Conservation (phyloP, 2,888 invertebrate species). For the Drosophila percnosoma region DNA sequence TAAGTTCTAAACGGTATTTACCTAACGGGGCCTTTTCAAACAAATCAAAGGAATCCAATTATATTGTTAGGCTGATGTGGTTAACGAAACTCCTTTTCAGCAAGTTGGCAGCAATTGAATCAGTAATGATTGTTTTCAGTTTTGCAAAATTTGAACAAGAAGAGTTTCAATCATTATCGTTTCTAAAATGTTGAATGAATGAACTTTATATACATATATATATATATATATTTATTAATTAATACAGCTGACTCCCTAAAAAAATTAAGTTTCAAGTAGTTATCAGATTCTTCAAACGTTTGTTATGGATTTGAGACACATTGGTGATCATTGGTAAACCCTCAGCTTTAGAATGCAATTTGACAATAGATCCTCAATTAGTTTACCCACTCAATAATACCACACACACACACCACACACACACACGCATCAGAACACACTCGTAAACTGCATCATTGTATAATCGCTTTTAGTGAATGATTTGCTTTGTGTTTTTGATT, state of each 20-base stretch:
- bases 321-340: background rate
- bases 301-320: background rate
- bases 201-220: too few relatives aligned
- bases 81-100: background rate
- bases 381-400: background rate
- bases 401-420: background rate
- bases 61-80: background rate
- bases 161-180: background rate
- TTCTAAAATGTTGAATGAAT: background rate
- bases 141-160: background rate
- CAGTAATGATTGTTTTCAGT: background rate
- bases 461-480: conserved; percentile 74
- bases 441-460: conserved; percentile 53
- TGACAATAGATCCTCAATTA: background rate
- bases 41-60: background rate
- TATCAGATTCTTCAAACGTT: background rate
- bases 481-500: conserved; percentile 44
- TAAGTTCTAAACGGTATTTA: background rate
- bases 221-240: background rate
- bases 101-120: background rate
- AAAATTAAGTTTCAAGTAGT: background rate
- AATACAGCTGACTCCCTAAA: background rate
- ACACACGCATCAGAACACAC: conserved; percentile 17
- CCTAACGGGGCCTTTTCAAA: background rate
- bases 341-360: background rate